Conservation (phyloP, 2,113 vertebrate species). For the Corythaixoides concolor region DNA sequence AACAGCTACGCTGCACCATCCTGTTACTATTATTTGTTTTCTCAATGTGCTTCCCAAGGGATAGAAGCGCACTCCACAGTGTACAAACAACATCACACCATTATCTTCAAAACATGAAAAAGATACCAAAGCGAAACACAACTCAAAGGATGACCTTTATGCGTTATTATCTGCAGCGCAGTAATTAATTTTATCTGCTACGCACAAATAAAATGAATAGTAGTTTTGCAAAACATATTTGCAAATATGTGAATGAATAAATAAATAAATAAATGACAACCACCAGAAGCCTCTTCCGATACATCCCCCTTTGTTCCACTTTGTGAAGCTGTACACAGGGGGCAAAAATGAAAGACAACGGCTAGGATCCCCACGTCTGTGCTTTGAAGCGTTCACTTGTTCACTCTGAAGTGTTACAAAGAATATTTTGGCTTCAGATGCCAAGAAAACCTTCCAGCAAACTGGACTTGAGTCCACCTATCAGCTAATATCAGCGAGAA, state of each 20-base stretch:
- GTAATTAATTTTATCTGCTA: constrained; percentile 64
- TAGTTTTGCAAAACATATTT: neutral
- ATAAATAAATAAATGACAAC: neutral
- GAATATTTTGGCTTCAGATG: constrained; percentile 46
- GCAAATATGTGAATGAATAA: neutral
- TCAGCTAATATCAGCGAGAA: neutral
- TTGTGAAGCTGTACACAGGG: neutral
- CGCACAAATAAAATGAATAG: constrained; percentile 16
- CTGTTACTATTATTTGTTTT: constrained; percentile 47
- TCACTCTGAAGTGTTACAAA: constrained; percentile 47
- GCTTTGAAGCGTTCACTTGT: constrained; percentile 35
- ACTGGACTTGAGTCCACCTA: constrained; percentile 17
- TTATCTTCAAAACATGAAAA: constrained; percentile 60
- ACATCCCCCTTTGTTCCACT: constrained; percentile 29
- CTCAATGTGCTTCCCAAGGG: neutral
- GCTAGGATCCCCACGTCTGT: neutral
- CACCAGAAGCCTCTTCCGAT: constrained; percentile 34
- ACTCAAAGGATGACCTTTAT: constrained; percentile 66
- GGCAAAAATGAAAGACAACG: constrained; percentile 28
- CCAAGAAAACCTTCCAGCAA: constrained; percentile 42
- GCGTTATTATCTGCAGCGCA: constrained; percentile 58
- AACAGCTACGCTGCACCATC: neutral
- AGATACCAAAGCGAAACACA: constrained; percentile 45
- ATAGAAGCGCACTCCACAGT: neutral
- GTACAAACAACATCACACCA: constrained; percentile 35